These are phyloP conservation scores for Ramphastos sulfuratus DNA, from an alignment of 2,113 vertebrate genomes.

Conservation along the genomic window DNA sequence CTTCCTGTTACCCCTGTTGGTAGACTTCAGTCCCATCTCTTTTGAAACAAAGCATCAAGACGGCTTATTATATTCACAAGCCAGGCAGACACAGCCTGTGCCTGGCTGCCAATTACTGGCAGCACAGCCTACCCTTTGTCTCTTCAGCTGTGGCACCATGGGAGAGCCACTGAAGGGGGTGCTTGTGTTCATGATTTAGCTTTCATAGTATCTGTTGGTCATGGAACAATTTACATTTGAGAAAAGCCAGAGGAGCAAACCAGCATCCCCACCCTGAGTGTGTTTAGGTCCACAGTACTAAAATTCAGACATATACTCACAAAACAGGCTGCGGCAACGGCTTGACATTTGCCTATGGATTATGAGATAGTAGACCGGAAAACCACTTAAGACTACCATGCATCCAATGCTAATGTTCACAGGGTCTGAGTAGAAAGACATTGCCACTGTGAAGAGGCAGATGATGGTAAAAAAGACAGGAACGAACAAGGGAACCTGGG, in stretches of 20 bases:
- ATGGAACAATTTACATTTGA: not conserved
- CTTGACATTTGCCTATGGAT: constrained; percentile 37
- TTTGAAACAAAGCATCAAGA: not conserved
- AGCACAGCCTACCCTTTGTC: not conserved
- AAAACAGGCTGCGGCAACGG: constrained; percentile 10
- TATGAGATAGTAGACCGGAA: constrained; percentile 73
- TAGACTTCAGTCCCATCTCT: not conserved
- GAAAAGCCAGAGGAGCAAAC: not conserved
- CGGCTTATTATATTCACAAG: not conserved
- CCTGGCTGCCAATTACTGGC: not conserved
- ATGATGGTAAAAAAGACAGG: constrained; percentile 69
- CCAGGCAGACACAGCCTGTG: not conserved
- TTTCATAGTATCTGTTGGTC: not conserved
- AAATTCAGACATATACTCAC: constrained; percentile 45
- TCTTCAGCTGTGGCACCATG: not conserved
- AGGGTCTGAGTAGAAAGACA: constrained; percentile 78
- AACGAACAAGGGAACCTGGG: constrained; percentile 71
- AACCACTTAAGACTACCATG: constrained; percentile 70
- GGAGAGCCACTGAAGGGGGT: not conserved
- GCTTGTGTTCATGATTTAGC: not conserved
- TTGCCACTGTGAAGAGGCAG: constrained; percentile 73
- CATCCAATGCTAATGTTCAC: constrained; percentile 72
- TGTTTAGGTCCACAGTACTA: not conserved
- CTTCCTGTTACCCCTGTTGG: not conserved
- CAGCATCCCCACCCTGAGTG: fast-evolving